Evolutionary conservation across 2,888 invertebrate genomes (phyloP).

Genomic region (Lysandra bellargus): DNA sequence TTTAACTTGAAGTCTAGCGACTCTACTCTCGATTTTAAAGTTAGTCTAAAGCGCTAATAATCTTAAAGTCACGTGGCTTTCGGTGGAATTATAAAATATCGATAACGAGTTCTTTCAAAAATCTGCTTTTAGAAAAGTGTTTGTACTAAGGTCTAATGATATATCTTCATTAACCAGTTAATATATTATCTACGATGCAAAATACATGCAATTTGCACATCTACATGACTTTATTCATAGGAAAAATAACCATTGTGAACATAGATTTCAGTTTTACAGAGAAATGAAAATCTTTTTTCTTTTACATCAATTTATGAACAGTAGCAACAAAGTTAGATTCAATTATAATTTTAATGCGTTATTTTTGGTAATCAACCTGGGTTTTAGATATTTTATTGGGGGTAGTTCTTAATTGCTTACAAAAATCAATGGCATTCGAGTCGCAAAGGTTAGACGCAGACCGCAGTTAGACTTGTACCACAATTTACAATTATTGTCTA

Average conservation of each 20-base stretch:
- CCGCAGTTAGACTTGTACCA: not conserved
- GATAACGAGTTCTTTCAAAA: not conserved
- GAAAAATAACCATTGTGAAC: not conserved
- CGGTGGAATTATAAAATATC: conserved; percentile 19
- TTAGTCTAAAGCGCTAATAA: conserved; percentile 39
- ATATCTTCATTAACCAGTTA: conserved; percentile 12
- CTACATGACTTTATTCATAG: not conserved
- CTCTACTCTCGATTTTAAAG: conserved; percentile 62
- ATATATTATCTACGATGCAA: conserved; percentile 11
- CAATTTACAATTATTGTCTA: not conserved
- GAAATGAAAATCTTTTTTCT: not conserved
- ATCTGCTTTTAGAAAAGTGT: conserved; percentile 5
- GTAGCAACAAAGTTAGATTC: not conserved
- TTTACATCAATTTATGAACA: not conserved
- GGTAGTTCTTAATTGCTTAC: not conserved
- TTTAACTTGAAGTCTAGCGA: conserved; percentile 73
- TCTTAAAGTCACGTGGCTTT: conserved; percentile 8
- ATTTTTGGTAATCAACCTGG: not conserved
- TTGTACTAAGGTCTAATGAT: conserved; percentile 19
- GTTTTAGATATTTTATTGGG: not conserved
- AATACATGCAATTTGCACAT: not conserved
- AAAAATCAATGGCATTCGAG: not conserved
- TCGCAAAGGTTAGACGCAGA: not conserved
- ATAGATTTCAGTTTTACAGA: not conserved
- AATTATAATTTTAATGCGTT: not conserved